These are phyloP conservation scores for Astropecten irregularis DNA, from an alignment of 53 echinoderm and acorn worm species.

Conservation along the genomic window DNA sequence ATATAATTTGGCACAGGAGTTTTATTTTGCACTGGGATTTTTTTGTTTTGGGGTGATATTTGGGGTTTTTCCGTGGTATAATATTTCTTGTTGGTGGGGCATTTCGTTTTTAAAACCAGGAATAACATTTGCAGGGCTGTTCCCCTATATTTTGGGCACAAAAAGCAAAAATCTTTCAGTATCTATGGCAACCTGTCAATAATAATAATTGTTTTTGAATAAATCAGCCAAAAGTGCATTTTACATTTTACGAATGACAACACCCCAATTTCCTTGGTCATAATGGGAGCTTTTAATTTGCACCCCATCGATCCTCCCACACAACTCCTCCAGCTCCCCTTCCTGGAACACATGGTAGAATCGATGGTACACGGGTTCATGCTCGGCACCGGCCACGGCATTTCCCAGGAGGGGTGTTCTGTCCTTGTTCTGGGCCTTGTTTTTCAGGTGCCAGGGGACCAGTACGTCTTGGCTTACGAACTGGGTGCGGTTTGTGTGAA, in stretches of 20 bases:
- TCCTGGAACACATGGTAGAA: slow-evolving; percentile 96
- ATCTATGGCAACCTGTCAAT: too few relatives aligned
- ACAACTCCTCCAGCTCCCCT: slow-evolving; percentile 82
- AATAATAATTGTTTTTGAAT: too few relatives aligned
- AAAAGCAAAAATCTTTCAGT: too few relatives aligned
- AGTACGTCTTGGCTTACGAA: slow-evolving; percentile 90
- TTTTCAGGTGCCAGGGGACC: slow-evolving; percentile 93
- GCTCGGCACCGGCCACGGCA: background rate
- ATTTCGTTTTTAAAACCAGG: too few relatives aligned
- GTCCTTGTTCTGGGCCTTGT: background rate
- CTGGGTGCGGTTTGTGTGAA: slow-evolving; percentile 89
- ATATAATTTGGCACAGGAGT: too few relatives aligned
- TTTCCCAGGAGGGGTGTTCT: slow-evolving; percentile 20
- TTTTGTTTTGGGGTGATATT: too few relatives aligned
- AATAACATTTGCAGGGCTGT: too few relatives aligned
- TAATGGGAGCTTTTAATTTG: slow-evolving; percentile 72
- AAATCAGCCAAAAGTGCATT: too few relatives aligned
- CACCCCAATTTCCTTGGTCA: slow-evolving; percentile 96
- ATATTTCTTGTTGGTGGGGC: too few relatives aligned
- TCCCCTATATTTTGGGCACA: too few relatives aligned
- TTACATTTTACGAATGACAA: slow-evolving; percentile 69
- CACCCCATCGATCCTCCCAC: slow-evolving; percentile 36
- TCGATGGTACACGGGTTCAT: slow-evolving; percentile 70
- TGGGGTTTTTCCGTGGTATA: too few relatives aligned
- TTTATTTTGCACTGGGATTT: too few relatives aligned